A percentile compares a stretch with the other conserved stretches of the same genome.
These are phyloP conservation scores for Spodoptera exigua DNA, from an alignment of 2,888 invertebrate genomes.

Conservation along the genomic window DNA sequence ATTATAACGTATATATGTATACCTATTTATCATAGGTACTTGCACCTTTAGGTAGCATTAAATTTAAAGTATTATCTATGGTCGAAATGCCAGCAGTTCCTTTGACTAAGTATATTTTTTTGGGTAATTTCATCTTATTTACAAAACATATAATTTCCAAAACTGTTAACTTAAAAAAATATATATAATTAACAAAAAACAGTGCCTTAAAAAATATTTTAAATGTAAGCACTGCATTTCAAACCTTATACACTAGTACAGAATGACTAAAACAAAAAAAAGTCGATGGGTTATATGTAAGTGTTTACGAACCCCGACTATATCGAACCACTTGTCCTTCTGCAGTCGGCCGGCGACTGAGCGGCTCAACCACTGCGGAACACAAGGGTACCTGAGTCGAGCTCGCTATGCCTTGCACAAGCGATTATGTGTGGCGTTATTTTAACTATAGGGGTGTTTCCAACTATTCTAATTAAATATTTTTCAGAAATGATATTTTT, in stretches of 20 bases:
- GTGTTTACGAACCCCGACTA: conserved; percentile 66
- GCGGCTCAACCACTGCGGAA: conserved; percentile 65
- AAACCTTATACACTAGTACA: background rate
- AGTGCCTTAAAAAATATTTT: too few species aligned
- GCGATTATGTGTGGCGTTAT: conserved; percentile 29
- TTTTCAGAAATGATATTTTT: too few species aligned
- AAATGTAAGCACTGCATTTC: background rate
- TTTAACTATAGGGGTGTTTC: conserved; percentile 24
- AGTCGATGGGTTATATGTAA: conserved; percentile 29
- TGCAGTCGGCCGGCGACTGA: conserved; percentile 50
- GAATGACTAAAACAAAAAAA: background rate
- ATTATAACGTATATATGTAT: too few species aligned
- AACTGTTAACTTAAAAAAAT: too few species aligned
- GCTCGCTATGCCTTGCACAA: conserved; percentile 24
- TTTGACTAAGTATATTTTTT: too few species aligned
- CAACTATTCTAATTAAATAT: too few species aligned
- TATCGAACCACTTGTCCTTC: conserved; percentile 62
- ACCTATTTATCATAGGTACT: too few species aligned
- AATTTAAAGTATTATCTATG: too few species aligned
- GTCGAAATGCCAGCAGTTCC: too few species aligned
- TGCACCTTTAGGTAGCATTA: too few species aligned
- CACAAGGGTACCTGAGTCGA: conserved; percentile 48
- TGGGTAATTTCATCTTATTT: background rate
- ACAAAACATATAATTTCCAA: too few species aligned
- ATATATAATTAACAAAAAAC: too few species aligned